phyloP scores from a whole-genome alignment of 2,888 invertebrate species.

The Eurytoma adleriae region DNA sequence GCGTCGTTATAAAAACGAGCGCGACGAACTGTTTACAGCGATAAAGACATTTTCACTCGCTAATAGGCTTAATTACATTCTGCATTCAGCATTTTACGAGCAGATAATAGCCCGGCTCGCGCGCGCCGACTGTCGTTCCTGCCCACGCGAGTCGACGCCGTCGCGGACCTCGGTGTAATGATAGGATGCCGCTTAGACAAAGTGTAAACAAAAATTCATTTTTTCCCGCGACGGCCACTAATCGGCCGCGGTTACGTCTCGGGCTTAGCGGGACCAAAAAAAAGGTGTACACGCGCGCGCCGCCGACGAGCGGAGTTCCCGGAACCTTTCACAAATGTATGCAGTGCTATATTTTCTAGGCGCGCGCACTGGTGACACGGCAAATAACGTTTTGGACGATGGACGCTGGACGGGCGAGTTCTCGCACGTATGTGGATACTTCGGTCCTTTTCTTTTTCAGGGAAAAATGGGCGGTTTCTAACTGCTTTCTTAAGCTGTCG shows the following conservation, averaged over 20 bases:
- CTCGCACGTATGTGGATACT: neutral
- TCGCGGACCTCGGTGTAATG: neutral
- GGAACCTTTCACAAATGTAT: conserved; percentile 57
- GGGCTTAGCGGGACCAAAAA: conserved; percentile 4
- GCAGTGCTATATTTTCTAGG: conserved; percentile 44
- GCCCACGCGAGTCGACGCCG: neutral
- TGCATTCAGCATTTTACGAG: conserved; percentile 36
- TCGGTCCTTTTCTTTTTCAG: conserved; percentile 22
- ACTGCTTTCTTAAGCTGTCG: conserved; percentile 28
- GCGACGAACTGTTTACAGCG: neutral
- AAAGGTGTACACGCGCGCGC: neutral
- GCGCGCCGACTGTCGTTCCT: neutral
- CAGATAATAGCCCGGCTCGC: conserved; percentile 27
- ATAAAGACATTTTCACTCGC: conserved; percentile 5
- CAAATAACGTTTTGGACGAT: conserved; percentile 44
- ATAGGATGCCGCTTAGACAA: conserved; percentile 31
- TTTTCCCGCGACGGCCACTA: conserved; percentile 7
- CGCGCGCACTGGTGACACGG: conserved; percentile 46
- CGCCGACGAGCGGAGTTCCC: conserved; percentile 31
- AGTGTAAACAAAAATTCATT: conserved; percentile 46
- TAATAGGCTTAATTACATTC: conserved; percentile 29
- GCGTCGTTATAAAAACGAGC: neutral
- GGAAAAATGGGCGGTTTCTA: conserved; percentile 39
- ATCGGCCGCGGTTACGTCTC: conserved; percentile 29
- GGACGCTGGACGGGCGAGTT: conserved; percentile 14